Evolutionary conservation across 2,113 vertebrate genomes (phyloP).

Genomic region (Clarias macrocephalus): DNA sequence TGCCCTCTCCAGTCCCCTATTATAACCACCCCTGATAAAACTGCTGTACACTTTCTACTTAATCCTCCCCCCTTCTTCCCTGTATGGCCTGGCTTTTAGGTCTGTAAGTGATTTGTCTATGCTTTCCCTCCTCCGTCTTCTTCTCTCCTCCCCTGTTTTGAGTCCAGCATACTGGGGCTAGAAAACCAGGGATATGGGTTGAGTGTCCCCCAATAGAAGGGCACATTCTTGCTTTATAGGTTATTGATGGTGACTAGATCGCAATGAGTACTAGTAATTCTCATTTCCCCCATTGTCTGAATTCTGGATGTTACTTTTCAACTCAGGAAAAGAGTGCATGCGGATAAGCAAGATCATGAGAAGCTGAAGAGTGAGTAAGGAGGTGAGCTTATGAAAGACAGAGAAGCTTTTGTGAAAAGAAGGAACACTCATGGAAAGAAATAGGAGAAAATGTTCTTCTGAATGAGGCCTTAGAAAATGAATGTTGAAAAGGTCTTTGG

Average conservation of each 20-base stretch:
- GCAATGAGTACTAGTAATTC: constrained; percentile 16
- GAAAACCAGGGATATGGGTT: constrained; percentile 32
- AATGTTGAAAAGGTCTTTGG: constrained; percentile 33
- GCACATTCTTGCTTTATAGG: constrained; percentile 10
- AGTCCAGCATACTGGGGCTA: constrained; percentile 12
- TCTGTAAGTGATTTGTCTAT: constrained; percentile 62
- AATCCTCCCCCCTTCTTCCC: background rate
- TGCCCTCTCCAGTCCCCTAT: background rate
- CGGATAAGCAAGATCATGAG: constrained; percentile 16
- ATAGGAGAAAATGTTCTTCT: background rate
- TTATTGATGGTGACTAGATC: constrained; percentile 32
- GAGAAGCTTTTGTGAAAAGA: constrained; percentile 34
- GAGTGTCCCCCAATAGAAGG: constrained; percentile 2
- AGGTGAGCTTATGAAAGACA: constrained; percentile 30
- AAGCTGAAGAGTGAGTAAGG: constrained; percentile 27
- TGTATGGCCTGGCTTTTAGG: background rate
- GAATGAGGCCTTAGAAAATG: constrained; percentile 22
- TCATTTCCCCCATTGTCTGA: background rate
- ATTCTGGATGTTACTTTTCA: constrained; percentile 26
- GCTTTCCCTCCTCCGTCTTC: constrained; percentile 40
- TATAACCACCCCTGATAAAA: background rate
- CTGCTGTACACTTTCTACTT: background rate
- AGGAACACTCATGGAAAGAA: constrained; percentile 7
- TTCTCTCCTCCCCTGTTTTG: constrained; percentile 33
- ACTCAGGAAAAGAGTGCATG: constrained; percentile 13